phyloP scores from a whole-genome alignment of 2,797 vertebrate species.

The Gallirallus australis region DNA sequence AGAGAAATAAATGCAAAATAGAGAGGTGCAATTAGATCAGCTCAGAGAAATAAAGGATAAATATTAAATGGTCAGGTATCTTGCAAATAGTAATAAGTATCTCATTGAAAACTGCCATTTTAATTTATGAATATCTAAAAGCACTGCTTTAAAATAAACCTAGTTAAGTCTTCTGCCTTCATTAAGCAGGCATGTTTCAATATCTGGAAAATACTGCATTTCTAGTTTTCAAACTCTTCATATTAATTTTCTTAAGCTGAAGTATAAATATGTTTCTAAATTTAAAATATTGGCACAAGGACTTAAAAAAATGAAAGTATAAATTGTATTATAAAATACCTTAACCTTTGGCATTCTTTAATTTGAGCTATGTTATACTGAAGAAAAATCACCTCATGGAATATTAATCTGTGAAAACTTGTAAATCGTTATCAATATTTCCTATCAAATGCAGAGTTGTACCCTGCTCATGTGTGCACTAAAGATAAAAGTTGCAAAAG shows the following conservation, averaged over 20 bases:
- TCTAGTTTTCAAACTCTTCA: not conserved
- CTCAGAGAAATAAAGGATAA: conserved; percentile 75
- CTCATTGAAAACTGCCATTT: conserved; percentile 55
- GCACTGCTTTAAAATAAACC: conserved; percentile 60
- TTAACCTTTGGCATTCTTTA: conserved; percentile 48
- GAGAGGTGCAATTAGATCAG: conserved; percentile 80
- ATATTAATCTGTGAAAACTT: conserved; percentile 71
- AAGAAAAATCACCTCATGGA: conserved; percentile 62
- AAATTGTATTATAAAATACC: conserved; percentile 28
- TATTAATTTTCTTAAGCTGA: conserved; percentile 2
- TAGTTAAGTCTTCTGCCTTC: conserved; percentile 45
- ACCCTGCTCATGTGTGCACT: conserved; percentile 55
- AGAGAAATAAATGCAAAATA: conserved; percentile 83
- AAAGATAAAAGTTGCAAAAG: conserved; percentile 55
- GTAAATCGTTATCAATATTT: conserved; percentile 65
- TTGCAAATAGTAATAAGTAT: conserved; percentile 58
- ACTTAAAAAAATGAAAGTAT: conserved; percentile 18
- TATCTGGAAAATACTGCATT: conserved; percentile 37
- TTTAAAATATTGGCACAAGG: not conserved
- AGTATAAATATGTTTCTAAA: conserved; percentile 10
- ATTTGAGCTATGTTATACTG: conserved; percentile 33
- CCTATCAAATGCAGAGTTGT: conserved; percentile 42
- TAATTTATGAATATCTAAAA: conserved; percentile 60
- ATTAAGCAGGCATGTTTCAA: conserved; percentile 51
- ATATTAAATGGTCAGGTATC: conserved; percentile 76